Percentiles rank a stretch among this genome's conserved stretches.
Conservation (phyloP, 2,113 vertebrate genomes). For the Petroica traversi region DNA sequence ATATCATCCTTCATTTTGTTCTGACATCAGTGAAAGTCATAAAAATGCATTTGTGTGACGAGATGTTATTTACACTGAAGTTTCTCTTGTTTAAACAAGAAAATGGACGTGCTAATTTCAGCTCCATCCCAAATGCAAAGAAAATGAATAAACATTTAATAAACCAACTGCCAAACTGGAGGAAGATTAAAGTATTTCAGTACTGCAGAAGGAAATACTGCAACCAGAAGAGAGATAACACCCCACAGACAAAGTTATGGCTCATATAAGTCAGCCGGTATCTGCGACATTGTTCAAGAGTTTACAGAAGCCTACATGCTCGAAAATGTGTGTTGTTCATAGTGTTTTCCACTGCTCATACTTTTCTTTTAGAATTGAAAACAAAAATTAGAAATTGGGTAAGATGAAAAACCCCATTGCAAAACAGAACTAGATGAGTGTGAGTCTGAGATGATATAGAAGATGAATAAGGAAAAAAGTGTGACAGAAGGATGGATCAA, state of each 20-base stretch:
- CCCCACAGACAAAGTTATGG: not conserved
- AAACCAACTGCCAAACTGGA: slow-evolving; percentile 47
- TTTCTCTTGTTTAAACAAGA: slow-evolving; percentile 54
- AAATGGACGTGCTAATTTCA: slow-evolving; percentile 59
- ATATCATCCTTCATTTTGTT: slow-evolving; percentile 38
- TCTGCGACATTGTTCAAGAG: not conserved
- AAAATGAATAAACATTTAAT: slow-evolving; percentile 49
- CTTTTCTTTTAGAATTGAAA: not conserved
- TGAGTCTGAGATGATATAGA: not conserved
- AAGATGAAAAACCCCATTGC: not conserved
- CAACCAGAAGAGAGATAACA: not conserved
- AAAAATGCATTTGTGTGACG: not conserved
- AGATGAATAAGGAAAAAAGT: not conserved
- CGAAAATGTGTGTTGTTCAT: accelerated
- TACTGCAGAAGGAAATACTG: not conserved
- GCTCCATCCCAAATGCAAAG: slow-evolving; percentile 45
- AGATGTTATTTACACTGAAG: slow-evolving; percentile 37
- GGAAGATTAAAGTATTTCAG: slow-evolving; percentile 42
- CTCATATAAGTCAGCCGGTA: not conserved
- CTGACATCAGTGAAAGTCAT: slow-evolving; percentile 1
- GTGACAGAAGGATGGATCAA: slow-evolving; percentile 28
- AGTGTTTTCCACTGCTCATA: not conserved
- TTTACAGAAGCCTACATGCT: not conserved
- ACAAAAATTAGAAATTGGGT: not conserved
- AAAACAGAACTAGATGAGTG: not conserved